Base-by-base conservation (phyloP, 2,888 invertebrate species). In the Melipona beecheii region DNA sequence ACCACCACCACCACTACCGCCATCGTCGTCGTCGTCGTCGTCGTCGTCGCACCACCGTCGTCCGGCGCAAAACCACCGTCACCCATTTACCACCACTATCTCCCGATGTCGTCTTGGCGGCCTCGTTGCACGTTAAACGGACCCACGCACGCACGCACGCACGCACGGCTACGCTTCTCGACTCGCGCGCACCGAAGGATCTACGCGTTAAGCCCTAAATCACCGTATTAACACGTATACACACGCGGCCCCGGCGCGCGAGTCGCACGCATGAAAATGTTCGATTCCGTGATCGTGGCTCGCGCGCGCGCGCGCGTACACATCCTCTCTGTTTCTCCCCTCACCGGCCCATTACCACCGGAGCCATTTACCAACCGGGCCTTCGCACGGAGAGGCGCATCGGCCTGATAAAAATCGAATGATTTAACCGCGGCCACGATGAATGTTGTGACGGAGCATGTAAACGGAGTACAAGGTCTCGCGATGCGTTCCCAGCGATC, bases 231-330 rank as follows among this genome's bases (percentile, higher is more conserved):
- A 91, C 70, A 74, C 36, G 36, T 36, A 43, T 27, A 73, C 1
- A 36, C 36, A 36, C 0, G 36, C 43, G 43, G 19, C 52, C 19
- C 70, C 24, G 71, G 65, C 24, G 65, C 24, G 84, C 86, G 86
- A 87, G 89, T 87, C 90, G 91, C 89, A 83, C 90, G 88, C 90
- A 90, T 91, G 91, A 88, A 90, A 91, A 91, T 88, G 89, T 85
- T 86, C 66, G 86, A 87, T 86, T 78, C 64, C 81, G 75, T 78
- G 86, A 83, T 76, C 83, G 77, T 66, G 81, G 43, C 49, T 58
- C 66, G 64, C 58, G 71, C 74, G 58, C 81, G 78, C 69, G 70
- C 64, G 78, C 72, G 70, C 50, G 73, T 64, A 6, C 24, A 21
- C 21, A 17, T 36, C 58, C n/a, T 58, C 65, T 50, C 78, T 36